Evolutionary conservation across 2,797 vertebrate genomes (phyloP).

Genomic region (Neopelma chrysocephalum): DNA sequence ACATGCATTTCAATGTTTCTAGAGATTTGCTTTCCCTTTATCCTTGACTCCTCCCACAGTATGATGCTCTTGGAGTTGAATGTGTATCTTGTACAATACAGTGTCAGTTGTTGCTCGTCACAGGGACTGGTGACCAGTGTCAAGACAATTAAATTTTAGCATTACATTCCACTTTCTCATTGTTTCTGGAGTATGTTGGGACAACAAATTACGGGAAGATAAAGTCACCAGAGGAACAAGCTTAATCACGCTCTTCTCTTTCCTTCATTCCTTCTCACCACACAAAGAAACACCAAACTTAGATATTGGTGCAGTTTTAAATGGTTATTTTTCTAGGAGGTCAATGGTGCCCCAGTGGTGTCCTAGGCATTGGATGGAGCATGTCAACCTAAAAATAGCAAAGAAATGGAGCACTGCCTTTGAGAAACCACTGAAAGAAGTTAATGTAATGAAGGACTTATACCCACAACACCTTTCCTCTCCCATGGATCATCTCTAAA

Average conservation of each 20-base stretch:
- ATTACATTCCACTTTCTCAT: background rate
- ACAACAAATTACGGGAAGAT: background rate
- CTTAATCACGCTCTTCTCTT: background rate
- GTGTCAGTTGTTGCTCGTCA: background rate
- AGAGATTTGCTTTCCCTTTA: background rate
- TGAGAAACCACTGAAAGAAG: background rate
- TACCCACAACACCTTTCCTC: background rate
- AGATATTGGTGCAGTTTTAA: background rate
- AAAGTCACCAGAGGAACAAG: background rate
- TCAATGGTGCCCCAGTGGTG: background rate
- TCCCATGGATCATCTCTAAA: background rate
- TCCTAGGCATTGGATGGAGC: background rate
- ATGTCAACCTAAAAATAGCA: background rate
- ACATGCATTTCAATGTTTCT: background rate
- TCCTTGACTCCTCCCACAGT: background rate
- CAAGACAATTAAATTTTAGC: background rate
- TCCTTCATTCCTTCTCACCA: background rate
- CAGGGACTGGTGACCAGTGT: background rate
- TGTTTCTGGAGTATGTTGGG: background rate
- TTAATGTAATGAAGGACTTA: background rate
- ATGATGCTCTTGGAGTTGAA: background rate
- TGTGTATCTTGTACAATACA: background rate
- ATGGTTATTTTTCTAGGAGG: background rate
- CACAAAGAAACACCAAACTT: accelerated
- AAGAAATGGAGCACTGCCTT: background rate